Evolutionary conservation across 2,888 invertebrate species (phyloP).

Genomic region (Tenthredo distinguenda): DNA sequence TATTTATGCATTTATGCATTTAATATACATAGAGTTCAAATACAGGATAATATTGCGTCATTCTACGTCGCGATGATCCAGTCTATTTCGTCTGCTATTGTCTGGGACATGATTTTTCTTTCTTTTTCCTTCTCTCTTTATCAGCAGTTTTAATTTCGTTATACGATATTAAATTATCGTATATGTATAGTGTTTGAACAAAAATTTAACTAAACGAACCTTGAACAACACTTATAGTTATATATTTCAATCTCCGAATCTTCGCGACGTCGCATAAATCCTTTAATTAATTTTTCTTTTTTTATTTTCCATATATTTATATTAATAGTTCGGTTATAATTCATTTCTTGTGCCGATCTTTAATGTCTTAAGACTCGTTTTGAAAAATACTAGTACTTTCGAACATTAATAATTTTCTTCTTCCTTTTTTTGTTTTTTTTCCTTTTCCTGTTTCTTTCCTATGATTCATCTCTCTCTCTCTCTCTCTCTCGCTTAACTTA

Average conservation of each 20-base stretch:
- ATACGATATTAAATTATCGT: not conserved
- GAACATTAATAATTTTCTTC: conserved; percentile 57
- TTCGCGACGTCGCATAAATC: conserved; percentile 14
- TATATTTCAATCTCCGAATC: not conserved
- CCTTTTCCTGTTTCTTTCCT: conserved; percentile 45
- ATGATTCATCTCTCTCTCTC: conserved; percentile 51
- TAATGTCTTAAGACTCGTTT: conserved; percentile 47
- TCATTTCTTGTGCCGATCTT: conserved; percentile 52
- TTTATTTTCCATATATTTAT: not conserved
- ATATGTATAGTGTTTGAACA: not conserved
- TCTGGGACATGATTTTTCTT: not conserved
- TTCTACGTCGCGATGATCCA: conserved; percentile 31
- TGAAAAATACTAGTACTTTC: conserved; percentile 63
- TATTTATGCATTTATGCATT: conserved; percentile 43
- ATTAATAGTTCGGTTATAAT: conserved; percentile 7
- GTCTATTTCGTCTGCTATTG: not conserved
- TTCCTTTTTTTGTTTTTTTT: conserved; percentile 38
- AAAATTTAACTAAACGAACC: not conserved
- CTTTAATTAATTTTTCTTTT: not conserved
- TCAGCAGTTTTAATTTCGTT: conserved; percentile 5
- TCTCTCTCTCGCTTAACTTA: conserved; percentile 62
- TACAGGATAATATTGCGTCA: conserved; percentile 36
- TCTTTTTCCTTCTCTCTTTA: not conserved
- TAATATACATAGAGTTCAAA: conserved; percentile 53
- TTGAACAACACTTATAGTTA: not conserved